Conservation (phyloP, 2,888 invertebrate genomes). For the Adela reaumurella region DNA sequence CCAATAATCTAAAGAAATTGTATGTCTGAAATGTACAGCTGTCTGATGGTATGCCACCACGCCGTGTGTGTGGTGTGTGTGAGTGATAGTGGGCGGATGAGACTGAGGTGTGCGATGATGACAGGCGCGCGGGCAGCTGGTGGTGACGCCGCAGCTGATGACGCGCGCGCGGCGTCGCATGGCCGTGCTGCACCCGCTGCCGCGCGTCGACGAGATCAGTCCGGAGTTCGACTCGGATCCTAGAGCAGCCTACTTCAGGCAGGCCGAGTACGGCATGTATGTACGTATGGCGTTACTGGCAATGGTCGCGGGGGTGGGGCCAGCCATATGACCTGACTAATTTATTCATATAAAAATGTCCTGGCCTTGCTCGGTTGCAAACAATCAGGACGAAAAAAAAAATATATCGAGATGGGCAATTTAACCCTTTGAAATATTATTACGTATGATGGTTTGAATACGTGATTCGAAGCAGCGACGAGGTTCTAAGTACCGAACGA, state of each 20-base stretch:
- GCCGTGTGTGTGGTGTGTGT: not conserved
- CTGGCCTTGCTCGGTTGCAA: too few species aligned
- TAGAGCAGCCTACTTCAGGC: slow-evolving; percentile 96
- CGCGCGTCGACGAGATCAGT: slow-evolving; percentile 92
- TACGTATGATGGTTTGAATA: too few species aligned
- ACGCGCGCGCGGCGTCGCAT: slow-evolving; percentile 89
- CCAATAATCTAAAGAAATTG: too few species aligned
- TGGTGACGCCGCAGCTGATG: slow-evolving; percentile 95
- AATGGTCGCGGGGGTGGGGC: slow-evolving; percentile 73
- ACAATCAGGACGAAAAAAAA: too few species aligned
- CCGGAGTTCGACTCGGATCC: slow-evolving; percentile 94
- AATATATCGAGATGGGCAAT: too few species aligned
- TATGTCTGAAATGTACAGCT: too few species aligned
- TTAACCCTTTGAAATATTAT: too few species aligned
- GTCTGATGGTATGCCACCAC: too few species aligned
- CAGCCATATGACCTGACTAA: too few species aligned
- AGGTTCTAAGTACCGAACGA: too few species aligned
- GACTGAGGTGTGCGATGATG: slow-evolving; percentile 19
- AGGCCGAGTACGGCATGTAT: slow-evolving; percentile 97
- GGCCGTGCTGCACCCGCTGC: slow-evolving; percentile 97
- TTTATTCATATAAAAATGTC: too few species aligned
- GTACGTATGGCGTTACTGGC: slow-evolving; percentile 96
- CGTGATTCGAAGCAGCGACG: too few species aligned
- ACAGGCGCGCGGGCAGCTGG: slow-evolving; percentile 83
- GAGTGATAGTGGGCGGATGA: not conserved